Evolutionary conservation across 2,888 invertebrate genomes (phyloP).

Genomic region (Ernsta delagoae): DNA sequence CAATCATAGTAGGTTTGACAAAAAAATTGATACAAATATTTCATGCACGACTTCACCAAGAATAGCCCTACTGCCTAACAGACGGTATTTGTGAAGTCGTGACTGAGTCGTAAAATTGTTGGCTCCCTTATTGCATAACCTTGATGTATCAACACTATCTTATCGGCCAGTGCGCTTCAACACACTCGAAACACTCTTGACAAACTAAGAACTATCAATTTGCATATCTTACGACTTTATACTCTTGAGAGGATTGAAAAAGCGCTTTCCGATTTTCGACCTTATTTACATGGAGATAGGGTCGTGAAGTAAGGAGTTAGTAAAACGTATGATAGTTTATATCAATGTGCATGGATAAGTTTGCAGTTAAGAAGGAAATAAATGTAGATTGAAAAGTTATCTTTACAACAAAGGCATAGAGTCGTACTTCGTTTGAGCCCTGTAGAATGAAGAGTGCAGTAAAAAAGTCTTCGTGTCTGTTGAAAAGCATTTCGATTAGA

Average conservation of each 20-base stretch:
- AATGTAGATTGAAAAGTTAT: neutral
- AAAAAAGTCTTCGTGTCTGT: conserved; percentile 1
- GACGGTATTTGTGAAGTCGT: conserved; percentile 40
- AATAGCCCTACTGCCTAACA: neutral
- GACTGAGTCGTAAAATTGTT: conserved; percentile 45
- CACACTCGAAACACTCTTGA: conserved; percentile 43
- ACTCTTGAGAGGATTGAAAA: conserved; percentile 13
- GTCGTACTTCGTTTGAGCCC: neutral
- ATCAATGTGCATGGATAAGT: neutral
- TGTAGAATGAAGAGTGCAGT: neutral
- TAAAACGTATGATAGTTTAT: neutral
- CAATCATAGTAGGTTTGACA: neutral
- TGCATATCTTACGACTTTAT: conserved; percentile 35
- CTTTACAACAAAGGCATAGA: neutral
- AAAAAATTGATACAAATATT: neutral
- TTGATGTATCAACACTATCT: conserved; percentile 39
- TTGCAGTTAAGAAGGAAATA: conserved; percentile 1
- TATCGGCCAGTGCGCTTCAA: conserved; percentile 40
- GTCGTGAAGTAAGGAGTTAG: neutral
- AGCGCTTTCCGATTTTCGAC: neutral
- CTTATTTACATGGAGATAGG: neutral
- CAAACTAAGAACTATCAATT: conserved; percentile 42
- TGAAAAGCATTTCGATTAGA: conserved; percentile 40
- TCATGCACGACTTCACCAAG: neutral
- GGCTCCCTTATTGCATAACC: conserved; percentile 50